Conservation (phyloP, 2,797 vertebrate species). For the Sus cebifrons region DNA sequence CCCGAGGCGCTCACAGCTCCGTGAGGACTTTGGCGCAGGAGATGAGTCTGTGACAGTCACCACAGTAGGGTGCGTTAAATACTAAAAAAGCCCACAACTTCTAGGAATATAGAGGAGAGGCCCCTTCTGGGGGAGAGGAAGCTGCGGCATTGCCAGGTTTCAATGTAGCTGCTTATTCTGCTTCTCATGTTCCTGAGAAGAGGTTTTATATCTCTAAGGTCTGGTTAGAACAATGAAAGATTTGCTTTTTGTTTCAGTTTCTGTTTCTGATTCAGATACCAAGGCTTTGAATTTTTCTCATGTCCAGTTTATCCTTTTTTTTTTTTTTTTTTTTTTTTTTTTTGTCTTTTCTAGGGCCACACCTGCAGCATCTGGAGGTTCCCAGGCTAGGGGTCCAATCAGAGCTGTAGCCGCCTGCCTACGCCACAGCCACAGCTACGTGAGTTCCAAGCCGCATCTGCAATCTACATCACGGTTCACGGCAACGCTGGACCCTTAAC, state of each 20-base stretch:
- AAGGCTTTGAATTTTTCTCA: conserved; percentile 20
- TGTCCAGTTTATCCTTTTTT: background rate
- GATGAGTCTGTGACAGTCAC: background rate
- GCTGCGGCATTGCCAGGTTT: background rate
- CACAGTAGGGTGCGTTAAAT: background rate
- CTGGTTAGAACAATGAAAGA: background rate
- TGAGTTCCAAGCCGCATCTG: no score
- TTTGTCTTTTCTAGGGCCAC: no score
- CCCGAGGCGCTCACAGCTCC: background rate
- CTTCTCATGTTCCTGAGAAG: background rate
- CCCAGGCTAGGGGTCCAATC: no score
- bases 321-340: background rate
- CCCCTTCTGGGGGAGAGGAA: conserved; percentile 14
- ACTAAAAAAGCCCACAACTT: background rate
- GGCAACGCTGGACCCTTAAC: no score
- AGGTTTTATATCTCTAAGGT: background rate
- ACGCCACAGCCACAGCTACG: no score
- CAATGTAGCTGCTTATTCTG: background rate
- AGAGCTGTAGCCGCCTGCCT: no score
- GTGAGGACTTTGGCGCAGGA: background rate
- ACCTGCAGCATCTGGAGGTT: no score
- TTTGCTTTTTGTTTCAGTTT: conserved; percentile 47
- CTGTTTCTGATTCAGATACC: background rate
- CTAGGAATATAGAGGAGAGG: background rate
- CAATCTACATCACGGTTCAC: no score